Percentiles rank a stretch among this genome's conserved stretches.
Conservation (phyloP, 2,797 vertebrate genomes). For the Pagetopsis macropterus region DNA sequence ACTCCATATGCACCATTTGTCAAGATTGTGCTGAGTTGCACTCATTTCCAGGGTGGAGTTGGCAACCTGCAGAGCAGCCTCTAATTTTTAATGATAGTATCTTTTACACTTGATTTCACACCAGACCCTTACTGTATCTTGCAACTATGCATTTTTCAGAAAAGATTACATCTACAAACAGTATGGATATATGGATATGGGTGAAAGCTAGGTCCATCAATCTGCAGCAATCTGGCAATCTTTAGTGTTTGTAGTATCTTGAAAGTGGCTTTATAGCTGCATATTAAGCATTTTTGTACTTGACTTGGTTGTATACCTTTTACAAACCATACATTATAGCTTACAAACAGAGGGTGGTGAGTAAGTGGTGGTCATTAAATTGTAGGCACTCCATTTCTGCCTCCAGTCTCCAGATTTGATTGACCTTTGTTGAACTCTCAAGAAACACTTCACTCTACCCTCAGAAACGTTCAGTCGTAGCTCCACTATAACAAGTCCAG, state of each 20-base stretch:
- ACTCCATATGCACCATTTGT: constrained; percentile 64
- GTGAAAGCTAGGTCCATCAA: constrained; percentile 3
- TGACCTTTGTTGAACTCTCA: constrained; percentile 7
- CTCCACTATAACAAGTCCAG: constrained; percentile 25
- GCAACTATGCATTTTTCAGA: constrained; percentile 49
- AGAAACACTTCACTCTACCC: constrained; percentile 27
- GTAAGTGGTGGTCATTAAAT: neutral
- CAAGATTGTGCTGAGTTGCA: constrained; percentile 73
- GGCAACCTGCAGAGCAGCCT: constrained; percentile 47
- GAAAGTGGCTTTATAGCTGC: constrained; percentile 1
- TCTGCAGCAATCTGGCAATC: constrained; percentile 25
- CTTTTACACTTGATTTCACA: constrained; percentile 57
- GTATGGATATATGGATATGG: constrained; percentile 12
- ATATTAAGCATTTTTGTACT: constrained; percentile 7
- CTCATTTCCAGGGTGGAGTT: constrained; percentile 45
- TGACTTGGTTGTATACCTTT: neutral
- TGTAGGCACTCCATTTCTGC: neutral
- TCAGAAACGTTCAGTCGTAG: constrained; percentile 32
- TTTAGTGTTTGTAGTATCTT: constrained; percentile 4
- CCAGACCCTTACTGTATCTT: constrained; percentile 34
- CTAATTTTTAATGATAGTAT: constrained; percentile 63
- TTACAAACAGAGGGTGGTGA: neutral
- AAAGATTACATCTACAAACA: constrained; percentile 44
- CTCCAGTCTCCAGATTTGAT: neutral
- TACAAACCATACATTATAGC: neutral